Conservation (phyloP, 2,797 vertebrate genomes). For the Scleropages formosus region DNA sequence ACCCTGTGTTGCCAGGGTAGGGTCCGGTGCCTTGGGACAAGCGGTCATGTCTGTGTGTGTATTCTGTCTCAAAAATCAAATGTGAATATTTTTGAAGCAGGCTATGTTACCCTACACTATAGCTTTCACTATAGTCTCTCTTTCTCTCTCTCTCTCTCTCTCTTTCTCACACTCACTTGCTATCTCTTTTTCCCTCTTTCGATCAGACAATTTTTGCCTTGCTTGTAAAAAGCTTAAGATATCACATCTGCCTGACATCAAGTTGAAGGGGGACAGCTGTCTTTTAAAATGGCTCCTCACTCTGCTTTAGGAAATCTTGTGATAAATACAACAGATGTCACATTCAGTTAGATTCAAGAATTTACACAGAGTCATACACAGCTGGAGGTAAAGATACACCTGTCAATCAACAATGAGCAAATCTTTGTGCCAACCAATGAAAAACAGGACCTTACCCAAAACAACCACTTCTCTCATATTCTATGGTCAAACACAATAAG, state of each 20-base stretch:
- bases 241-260: not conserved
- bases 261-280: not conserved
- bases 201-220: slow-evolving; percentile 5
- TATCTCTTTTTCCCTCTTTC: not conserved
- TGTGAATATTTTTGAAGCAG: too few species aligned
- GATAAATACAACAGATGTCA: slow-evolving; percentile 15
- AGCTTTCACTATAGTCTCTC: too few species aligned
- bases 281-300: not conserved
- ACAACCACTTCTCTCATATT: not conserved
- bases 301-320: not conserved
- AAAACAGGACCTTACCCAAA: slow-evolving; percentile 1
- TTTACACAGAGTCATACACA: not conserved
- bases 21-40: too few species aligned
- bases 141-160: too few species aligned
- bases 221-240: not conserved
- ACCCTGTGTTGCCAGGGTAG: too few species aligned
- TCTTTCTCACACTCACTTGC: too few species aligned
- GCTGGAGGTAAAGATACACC: not conserved
- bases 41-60: too few species aligned
- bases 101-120: too few species aligned
- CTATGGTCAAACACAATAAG: not conserved
- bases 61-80: too few species aligned
- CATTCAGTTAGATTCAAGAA: not conserved
- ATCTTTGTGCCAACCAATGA: slow-evolving; percentile 6
- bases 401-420: slow-evolving; percentile 12